Base-by-base conservation (phyloP, 2,888 invertebrate species). In the Pristionchus exspectatus region DNA sequence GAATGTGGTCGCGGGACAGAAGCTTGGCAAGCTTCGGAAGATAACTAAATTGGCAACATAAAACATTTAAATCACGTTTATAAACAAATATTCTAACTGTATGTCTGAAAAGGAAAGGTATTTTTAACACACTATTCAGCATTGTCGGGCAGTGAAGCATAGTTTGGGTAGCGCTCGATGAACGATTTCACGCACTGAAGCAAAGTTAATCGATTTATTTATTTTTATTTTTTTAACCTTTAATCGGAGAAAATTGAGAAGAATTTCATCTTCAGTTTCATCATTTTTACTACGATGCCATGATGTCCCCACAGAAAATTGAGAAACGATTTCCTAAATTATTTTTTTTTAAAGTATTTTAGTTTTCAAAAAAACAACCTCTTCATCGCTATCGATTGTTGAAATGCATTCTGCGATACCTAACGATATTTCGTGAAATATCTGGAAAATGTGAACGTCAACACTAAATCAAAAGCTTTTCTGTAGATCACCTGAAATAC, bases 1-100 rank as follows among this genome's bases (percentile, higher is more conserved):
- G 92, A 44, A 59, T 85, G 54, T 90, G 91, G 21, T 89, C 89
- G 0, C 88, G 18, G 18, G 83, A 18, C 2, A 91, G 90, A 44
- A 91, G 90, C 69, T 90, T 86, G 2, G 85, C 85, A 10, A 92
- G 88, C 21, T 92, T 69, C 10, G 91, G 90, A 74, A 90, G 90
- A 85, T 90, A 92, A 56, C 92, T 92, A 69, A 77, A 92, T n/a
- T n/a, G n/a, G n/a, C n/a, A n/a, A n/a, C n/a, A n/a, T n/a, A n/a
- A n/a, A n/a, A n/a, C n/a, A n/a, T n/a, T n/a, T n/a, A n/a, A n/a
- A n/a, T n/a, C n/a, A n/a, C n/a, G n/a, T n/a, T n/a, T n/a, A n/a
- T n/a, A n/a, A n/a, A n/a, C n/a, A 69, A n/a, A 69, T 69, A 24
- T 63, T 69, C n/a, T 4, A 24, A 54, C 7, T 54, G 14, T 10